Evolutionary conservation across 2,888 invertebrate genomes (phyloP).

Genomic region (Zonitis immaculata): DNA sequence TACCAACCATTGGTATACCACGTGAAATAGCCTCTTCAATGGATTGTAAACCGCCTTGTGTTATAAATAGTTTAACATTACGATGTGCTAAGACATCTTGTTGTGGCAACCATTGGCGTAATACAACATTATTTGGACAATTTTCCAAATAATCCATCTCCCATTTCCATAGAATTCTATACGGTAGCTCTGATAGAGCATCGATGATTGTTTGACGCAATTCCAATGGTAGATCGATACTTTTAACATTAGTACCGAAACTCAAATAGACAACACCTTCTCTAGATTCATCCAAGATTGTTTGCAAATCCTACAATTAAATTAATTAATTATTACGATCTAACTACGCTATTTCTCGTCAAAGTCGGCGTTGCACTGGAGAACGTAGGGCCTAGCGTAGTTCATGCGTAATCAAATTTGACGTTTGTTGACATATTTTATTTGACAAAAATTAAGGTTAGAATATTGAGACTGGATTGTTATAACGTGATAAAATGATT

Average conservation of each 20-base stretch:
- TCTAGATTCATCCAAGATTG: slow-evolving; percentile 33
- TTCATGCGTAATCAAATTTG: no score
- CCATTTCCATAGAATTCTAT: slow-evolving; percentile 27
- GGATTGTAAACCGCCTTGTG: slow-evolving; percentile 15
- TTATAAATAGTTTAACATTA: slow-evolving; percentile 15
- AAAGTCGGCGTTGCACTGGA: no score
- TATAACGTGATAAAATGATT: no score
- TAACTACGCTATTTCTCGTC: no score
- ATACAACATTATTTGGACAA: slow-evolving; percentile 22
- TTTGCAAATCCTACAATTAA: slow-evolving; percentile 27
- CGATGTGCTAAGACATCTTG: slow-evolving; percentile 25
- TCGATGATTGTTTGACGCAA: slow-evolving; percentile 16
- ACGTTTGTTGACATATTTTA: no score
- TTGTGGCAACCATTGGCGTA: slow-evolving; percentile 29
- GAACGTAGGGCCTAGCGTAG: no score
- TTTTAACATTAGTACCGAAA: slow-evolving; percentile 39
- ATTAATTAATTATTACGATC: no score
- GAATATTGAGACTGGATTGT: no score
- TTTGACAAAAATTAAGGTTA: no score
- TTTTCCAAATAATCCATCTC: slow-evolving; percentile 21
- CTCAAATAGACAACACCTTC: slow-evolving; percentile 41
- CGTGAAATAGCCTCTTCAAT: slow-evolving; percentile 15
- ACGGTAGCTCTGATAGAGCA: slow-evolving; percentile 19
- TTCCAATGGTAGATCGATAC: slow-evolving; percentile 14
- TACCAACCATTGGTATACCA: slow-evolving; percentile 10